Evolutionary conservation across 2,888 invertebrate species (phyloP), one percentile per base, ranked within the genome.

Genomic region (Monochamus alternatus): DNA sequence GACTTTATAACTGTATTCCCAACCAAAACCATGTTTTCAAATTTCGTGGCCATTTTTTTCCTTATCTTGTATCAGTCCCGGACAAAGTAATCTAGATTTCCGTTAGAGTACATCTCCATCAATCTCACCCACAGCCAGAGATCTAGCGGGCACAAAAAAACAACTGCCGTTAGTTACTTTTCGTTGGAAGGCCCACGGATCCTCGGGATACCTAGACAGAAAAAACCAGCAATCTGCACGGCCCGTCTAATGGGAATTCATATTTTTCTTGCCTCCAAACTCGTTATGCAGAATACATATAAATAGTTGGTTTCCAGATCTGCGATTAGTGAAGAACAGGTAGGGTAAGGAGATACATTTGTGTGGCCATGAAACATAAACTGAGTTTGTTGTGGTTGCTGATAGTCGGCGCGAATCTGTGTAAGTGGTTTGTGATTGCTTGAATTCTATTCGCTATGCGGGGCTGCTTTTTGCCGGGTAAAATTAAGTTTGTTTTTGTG

Each of bases 361-460:
- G 10, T 3, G 62, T 75, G 80, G 70, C 80, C 76, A 80, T 80
- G 80, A 80, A 75, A 72, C 70, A 67, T 64, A 75, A 78, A 80
- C 58, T 76, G 67, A 55, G 73, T 63, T 71, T 77, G 68, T 78
- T 75, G 69, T 74, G 76, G 75, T 75, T 78, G 64, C 74, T 78
- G 30, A 72, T 75, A 72, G 74, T 75, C 31, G 66, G 76, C 62
- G 79, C 76, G 76, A 76, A 75, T 73, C 73, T 77, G 79, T 78
- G 78, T 78, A 78, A 78, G 78, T 72, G 59, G 3, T 38, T 62
- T 65, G 70, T 70, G 70, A 62, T 58, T 67, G 43, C 43, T 64
- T 44, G 14, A 22, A 62, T 62, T 62, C 32, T 8, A 14, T 63
- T 2, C n/a, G 10, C 55, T 22, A 22, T 22, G 22, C 22, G 22